Evolutionary conservation across 2,888 invertebrate species (phyloP), one percentile per base, ranked within the genome.

Genomic region (Himalopsyche tibetana): DNA sequence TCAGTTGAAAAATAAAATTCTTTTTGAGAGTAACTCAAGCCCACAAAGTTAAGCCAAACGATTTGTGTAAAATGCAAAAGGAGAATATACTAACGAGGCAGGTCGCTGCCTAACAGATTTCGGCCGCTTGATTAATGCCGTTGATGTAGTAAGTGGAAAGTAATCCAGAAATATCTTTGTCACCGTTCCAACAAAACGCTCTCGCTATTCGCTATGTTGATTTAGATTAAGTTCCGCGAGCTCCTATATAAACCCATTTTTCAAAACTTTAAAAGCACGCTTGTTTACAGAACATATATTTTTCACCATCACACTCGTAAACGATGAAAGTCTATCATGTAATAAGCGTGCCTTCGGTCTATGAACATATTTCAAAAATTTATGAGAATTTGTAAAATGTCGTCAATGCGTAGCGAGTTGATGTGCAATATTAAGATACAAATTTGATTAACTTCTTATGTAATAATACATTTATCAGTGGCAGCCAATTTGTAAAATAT

Each of bases 111-210:
- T 74, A 11, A 38, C 42, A 81, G 84, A 74, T 85, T 85, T 83
- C 74, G 82, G 80, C 83, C 55, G 45, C 80, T 83, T 88, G 88
- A 88, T 88, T 88, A 88, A 88, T 88, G 88, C 82, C 45, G 51
- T 51, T 69, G 83, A 81, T 86, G 79, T 56, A 55, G 81, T 84
- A 86, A 86, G 85, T 85, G 88, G 79, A 86, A 82, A 83, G 81
- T 86, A 84, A 82, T 88, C 88, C 87, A 69, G 84, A 87, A 88
- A 88, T 88, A 88, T 87, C 87, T 88, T 88, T 88, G 88, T 88
- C 88, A 88, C 84, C 45, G 85, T 87, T 88, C 88, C 88, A 88
- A 88, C 87, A 84, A 85, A 88, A 86, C 88, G 84, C 83, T 36
- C 45, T 45, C 81, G 86, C 85, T 83, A 63, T 85, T 88, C 81